phyloP scores from a whole-genome alignment of 2,113 vertebrate species.

The Elaphurus davidianus region DNA sequence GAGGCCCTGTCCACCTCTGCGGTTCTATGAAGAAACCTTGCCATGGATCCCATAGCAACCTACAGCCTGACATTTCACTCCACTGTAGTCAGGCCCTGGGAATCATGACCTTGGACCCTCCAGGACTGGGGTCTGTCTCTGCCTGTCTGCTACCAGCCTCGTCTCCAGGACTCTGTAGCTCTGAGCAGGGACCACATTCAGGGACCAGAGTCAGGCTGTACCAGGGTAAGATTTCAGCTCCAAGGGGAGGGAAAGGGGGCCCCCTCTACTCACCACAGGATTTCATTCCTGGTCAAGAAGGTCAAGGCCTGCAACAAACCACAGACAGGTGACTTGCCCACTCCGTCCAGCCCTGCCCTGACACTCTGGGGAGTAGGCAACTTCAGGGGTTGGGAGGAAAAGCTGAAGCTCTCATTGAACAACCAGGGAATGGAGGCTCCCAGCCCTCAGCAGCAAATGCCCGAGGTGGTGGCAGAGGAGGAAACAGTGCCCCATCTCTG shows the following conservation, averaged over 20 bases:
- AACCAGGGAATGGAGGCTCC: neutral
- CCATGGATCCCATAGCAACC: too few species aligned
- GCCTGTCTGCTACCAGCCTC: neutral
- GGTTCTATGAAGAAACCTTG: neutral
- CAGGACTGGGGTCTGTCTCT: accelerated
- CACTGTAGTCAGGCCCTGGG: neutral
- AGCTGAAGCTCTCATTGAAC: neutral
- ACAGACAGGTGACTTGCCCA: neutral
- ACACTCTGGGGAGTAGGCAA: neutral
- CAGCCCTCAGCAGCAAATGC: too few species aligned
- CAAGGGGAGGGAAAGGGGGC: neutral
- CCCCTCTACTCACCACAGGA: constrained; percentile 66
- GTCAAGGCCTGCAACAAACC: constrained; percentile 73
- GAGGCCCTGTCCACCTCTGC: neutral
- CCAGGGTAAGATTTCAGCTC: neutral
- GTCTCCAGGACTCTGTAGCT: neutral
- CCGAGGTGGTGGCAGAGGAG: too few species aligned
- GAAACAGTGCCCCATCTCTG: neutral
- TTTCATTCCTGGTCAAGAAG: constrained; percentile 76
- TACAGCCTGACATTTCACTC: neutral
- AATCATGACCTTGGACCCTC: too few species aligned
- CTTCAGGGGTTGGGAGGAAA: neutral
- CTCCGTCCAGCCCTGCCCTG: neutral
- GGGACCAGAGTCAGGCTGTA: neutral
- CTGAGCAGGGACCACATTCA: neutral